These are phyloP conservation scores for Siderastrea siderea DNA, from an alignment of 92 coral and sea anemone species.

Conservation along the genomic window DNA sequence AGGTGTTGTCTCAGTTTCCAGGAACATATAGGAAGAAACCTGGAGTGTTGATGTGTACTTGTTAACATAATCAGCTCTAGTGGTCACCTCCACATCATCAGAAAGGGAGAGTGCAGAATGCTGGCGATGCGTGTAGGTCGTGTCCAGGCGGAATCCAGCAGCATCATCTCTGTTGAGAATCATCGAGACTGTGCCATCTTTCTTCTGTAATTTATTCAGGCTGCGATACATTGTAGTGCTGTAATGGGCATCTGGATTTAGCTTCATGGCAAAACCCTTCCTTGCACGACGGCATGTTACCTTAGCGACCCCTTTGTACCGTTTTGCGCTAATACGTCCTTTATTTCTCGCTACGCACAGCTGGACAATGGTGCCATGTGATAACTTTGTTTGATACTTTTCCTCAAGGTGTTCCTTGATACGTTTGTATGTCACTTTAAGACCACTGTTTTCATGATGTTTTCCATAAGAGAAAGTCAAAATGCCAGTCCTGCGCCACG, in stretches of 20 bases:
- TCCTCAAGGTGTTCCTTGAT: slow-evolving; percentile 58
- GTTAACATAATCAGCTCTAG: slow-evolving; percentile 67
- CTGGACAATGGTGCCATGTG: slow-evolving; percentile 66
- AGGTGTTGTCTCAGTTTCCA: slow-evolving; percentile 59
- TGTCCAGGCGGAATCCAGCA: slow-evolving; percentile 63
- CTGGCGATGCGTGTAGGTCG: slow-evolving; percentile 63
- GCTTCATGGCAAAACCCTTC: slow-evolving; percentile 61
- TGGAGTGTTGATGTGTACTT: slow-evolving; percentile 56
- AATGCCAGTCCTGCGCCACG: slow-evolving; percentile 67
- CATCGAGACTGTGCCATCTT: slow-evolving; percentile 46
- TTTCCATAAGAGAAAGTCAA: slow-evolving; percentile 50
- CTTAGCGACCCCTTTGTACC: slow-evolving; percentile 70
- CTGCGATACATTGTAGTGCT: slow-evolving; percentile 23
- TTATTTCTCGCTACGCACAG: slow-evolving; percentile 55
- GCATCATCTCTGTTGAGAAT: slow-evolving; percentile 68
- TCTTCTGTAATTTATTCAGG: slow-evolving; percentile 26
- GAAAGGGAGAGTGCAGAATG: slow-evolving; percentile 29
- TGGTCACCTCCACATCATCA: slow-evolving; percentile 48
- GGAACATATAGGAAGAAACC: slow-evolving; percentile 59
- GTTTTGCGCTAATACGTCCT: slow-evolving; percentile 29
- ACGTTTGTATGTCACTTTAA: slow-evolving; percentile 47
- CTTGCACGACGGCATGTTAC: slow-evolving; percentile 48
- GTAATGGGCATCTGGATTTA: slow-evolving; percentile 60
- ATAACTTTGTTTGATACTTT: slow-evolving; percentile 50
- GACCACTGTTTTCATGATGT: slow-evolving; percentile 37